A percentile compares a stretch with the other conserved stretches of the same genome.
These are phyloP conservation scores for Tenualosa ilisha DNA, from an alignment of 2,797 vertebrate species.

Conservation along the genomic window DNA sequence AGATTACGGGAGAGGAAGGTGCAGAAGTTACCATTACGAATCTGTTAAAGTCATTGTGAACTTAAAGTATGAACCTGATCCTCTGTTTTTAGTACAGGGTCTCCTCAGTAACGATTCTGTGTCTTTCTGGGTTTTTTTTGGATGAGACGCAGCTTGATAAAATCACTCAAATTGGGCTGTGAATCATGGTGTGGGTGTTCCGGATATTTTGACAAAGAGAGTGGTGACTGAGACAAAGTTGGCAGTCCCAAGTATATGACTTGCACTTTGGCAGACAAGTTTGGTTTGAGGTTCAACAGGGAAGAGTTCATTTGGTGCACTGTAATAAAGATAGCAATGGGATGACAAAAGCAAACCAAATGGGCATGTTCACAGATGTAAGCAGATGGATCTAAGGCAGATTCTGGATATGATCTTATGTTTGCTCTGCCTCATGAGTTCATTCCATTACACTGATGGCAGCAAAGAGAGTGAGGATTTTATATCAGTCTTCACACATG, in stretches of 20 bases:
- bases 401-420: constrained; percentile 10
- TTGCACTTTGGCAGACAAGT: constrained; percentile 8
- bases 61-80: constrained; percentile 26
- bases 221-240: constrained; percentile 29
- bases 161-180: constrained; percentile 35
- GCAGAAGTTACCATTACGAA: constrained; percentile 26
- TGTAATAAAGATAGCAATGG: background rate
- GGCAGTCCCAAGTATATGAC: constrained; percentile 11
- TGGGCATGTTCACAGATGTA: constrained; percentile 3
- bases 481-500: background rate
- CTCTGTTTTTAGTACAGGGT: constrained; percentile 22
- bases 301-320: constrained; percentile 21
- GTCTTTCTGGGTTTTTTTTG: background rate
- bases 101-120: background rate
- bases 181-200: constrained; percentile 26
- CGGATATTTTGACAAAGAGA: constrained; percentile 35
- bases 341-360: constrained; percentile 17
- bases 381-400: background rate
- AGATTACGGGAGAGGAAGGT: constrained; percentile 25
- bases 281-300: constrained; percentile 23
- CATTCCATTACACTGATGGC: constrained; percentile 13
- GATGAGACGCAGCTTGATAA: constrained; percentile 7
- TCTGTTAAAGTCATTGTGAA: constrained; percentile 45
- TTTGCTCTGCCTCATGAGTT: constrained; percentile 9
- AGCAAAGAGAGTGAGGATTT: background rate